A percentile compares a stretch with the other conserved stretches of the same genome.
phyloP scores from a whole-genome alignment of 2,113 vertebrate species.

The Perca fluviatilis region DNA sequence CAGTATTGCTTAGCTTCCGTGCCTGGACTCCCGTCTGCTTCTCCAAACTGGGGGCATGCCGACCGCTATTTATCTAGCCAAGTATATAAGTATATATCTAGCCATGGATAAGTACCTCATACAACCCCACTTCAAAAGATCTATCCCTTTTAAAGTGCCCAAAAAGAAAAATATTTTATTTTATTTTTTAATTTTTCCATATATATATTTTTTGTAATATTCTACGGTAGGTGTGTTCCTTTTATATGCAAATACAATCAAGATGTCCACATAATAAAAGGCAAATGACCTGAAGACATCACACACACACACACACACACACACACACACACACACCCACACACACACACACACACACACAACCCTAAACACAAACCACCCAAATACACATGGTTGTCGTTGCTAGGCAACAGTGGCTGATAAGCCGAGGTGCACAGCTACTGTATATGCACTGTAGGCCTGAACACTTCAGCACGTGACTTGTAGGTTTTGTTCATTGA shows the following conservation, averaged over 20 bases:
- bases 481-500: constrained; percentile 24
- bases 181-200: no score
- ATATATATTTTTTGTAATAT: neutral
- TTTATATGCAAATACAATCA: constrained; percentile 24
- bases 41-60: no score
- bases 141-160: no score
- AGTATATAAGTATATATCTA: no score
- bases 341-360: neutral
- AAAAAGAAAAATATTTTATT: no score
- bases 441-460: constrained; percentile 15
- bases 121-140: no score
- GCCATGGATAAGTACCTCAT: no score
- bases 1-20: no score
- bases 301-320: neutral
- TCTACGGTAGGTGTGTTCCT: neutral
- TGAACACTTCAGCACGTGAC: neutral
- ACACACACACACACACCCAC: constrained; percentile 1
- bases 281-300: constrained; percentile 36
- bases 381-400: constrained; percentile 24
- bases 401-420: constrained; percentile 49
- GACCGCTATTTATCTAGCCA: no score
- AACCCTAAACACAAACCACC: neutral
- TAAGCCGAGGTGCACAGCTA: neutral
- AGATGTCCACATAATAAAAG: constrained; percentile 25
- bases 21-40: no score